Conservation (phyloP, 2,888 invertebrate genomes). For the Artemia sp. region DNA sequence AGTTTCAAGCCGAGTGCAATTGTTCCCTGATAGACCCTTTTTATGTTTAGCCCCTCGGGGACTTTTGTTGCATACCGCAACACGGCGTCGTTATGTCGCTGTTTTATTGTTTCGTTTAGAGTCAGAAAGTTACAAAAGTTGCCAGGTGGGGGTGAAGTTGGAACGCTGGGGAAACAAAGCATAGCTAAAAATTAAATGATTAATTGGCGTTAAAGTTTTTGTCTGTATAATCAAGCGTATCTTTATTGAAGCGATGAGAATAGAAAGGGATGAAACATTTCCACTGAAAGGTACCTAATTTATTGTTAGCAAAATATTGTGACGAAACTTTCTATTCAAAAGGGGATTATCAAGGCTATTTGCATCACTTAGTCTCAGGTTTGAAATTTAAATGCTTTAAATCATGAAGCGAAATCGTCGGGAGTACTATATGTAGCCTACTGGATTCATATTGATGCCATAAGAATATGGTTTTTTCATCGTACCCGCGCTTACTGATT, state of each 20-base stretch:
- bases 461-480: no score
- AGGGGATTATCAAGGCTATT: no score
- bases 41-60: conserved; percentile 4
- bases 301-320: no score
- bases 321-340: no score
- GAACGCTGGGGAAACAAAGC: neutral
- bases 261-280: no score
- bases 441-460: no score
- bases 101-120: neutral
- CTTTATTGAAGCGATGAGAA: neutral
- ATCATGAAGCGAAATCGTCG: no score
- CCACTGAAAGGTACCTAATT: no score
- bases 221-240: neutral
- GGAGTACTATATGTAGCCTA: no score
- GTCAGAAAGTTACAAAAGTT: conserved; percentile 15
- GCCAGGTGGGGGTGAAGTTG: conserved; percentile 13
- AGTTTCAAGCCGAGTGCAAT: conserved; percentile 6
- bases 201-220: conserved; percentile 14
- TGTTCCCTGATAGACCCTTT: conserved; percentile 9
- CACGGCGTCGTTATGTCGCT: conserved; percentile 13
- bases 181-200: conserved; percentile 1
- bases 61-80: conserved; percentile 7
- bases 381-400: no score
- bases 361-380: no score
- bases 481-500: no score